These are phyloP conservation scores for Atta colombica DNA, from an alignment of 1,140 invertebrate species.

Conservation along the genomic window DNA sequence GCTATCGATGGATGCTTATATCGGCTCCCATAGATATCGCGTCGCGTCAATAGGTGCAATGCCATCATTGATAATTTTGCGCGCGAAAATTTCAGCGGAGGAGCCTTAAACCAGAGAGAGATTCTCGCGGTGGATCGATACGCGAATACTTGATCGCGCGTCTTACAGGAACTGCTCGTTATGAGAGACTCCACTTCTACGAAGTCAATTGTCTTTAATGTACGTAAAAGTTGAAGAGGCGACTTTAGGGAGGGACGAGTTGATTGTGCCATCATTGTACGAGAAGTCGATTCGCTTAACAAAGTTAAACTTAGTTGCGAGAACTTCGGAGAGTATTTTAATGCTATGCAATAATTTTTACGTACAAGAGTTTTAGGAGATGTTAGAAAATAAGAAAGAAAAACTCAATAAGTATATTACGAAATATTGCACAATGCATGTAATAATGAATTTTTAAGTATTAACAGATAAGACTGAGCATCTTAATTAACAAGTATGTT, in stretches of 20 bases:
- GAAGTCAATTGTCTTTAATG: conserved; percentile 44
- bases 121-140: conserved; percentile 13
- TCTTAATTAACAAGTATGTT: not conserved
- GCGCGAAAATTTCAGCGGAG: not conserved
- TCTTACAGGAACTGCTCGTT: conserved; percentile 25
- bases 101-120: too few relatives aligned
- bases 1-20: conserved; percentile 64
- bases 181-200: conserved; percentile 32
- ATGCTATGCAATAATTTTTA: not conserved
- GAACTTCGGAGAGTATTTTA: conserved; percentile 30
- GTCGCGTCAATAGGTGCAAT: not conserved
- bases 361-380: not conserved
- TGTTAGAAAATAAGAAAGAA: not conserved
- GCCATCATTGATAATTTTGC: not conserved
- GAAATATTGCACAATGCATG: conserved; percentile 23
- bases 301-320: conserved; percentile 18
- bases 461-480: not conserved
- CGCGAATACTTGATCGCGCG: not conserved
- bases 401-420: not conserved
- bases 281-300: conserved; percentile 33
- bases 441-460: not conserved
- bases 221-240: conserved; percentile 33
- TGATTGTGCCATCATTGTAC: conserved; percentile 39
- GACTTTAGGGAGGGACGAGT: conserved; percentile 5
- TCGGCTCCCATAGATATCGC: not conserved